Percentiles rank a stretch among this genome's conserved stretches.
These are phyloP conservation scores for Lepisosteus osseus DNA, from an alignment of 2,113 vertebrate genomes.

Conservation along the genomic window DNA sequence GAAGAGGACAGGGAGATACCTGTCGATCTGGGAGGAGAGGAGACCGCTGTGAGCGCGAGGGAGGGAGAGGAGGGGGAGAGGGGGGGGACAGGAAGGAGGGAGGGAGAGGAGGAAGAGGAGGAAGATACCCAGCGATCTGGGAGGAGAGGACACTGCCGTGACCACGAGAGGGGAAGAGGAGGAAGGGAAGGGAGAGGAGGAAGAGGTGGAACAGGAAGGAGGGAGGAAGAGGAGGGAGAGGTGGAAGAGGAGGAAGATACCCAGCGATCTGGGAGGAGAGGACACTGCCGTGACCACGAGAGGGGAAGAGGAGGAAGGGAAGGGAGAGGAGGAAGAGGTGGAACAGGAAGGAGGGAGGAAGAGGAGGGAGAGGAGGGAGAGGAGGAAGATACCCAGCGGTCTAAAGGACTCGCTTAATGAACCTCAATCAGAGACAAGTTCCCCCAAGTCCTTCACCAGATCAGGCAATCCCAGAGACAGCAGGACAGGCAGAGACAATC, in stretches of 20 bases:
- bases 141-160: background rate
- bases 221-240: too few species aligned
- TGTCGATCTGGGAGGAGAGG: constrained; percentile 62
- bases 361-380: too few species aligned
- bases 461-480: too few species aligned
- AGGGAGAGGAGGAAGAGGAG: background rate
- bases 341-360: too few species aligned
- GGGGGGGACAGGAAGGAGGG: background rate
- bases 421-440: too few species aligned
- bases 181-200: background rate
- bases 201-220: too few species aligned
- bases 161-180: too few species aligned
- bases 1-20: constrained; percentile 81
- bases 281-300: background rate
- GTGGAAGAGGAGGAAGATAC: background rate
- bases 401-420: too few species aligned
- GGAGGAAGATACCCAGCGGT: too few species aligned
- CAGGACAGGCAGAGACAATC: too few species aligned
- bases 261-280: background rate
- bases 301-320: background rate
- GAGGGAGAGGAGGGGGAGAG: background rate
- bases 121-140: background rate
- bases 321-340: background rate
- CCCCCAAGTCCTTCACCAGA: too few species aligned
- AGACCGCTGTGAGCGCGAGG: background rate